Evolutionary conservation across 1,140 invertebrate genomes (phyloP).

Genomic region (Bombus vancouverensis): DNA sequence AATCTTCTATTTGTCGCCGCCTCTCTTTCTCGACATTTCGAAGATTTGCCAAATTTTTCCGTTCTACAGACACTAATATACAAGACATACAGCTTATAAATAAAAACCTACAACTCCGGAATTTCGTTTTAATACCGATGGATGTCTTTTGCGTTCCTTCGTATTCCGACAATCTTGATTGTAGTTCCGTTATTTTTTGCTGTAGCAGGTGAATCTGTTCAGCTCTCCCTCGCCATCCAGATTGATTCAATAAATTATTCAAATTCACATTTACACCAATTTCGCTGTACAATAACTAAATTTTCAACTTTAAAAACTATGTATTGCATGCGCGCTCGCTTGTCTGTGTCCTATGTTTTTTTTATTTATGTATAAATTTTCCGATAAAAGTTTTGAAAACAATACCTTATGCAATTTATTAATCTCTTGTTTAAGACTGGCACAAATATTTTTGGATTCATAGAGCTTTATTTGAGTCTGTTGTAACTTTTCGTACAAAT

Average conservation of each 20-base stretch:
- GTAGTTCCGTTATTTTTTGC: conserved; percentile 85
- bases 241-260: conserved; percentile 79
- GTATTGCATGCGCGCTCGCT: background rate
- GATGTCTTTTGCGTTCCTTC: conserved; percentile 51
- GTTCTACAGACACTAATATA: conserved; percentile 54
- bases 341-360: background rate
- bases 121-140: conserved; percentile 30
- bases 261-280: conserved; percentile 84
- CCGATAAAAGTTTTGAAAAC: too few relatives aligned
- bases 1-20: conserved; percentile 82
- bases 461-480: conserved; percentile 85
- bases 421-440: conserved; percentile 86
- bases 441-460: conserved; percentile 87
- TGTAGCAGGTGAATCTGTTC: conserved; percentile 87
- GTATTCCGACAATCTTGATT: conserved; percentile 82
- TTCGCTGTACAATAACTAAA: conserved; percentile 77
- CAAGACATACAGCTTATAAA: background rate
- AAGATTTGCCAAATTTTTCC: conserved; percentile 67
- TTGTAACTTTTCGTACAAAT: conserved; percentile 84
- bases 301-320: conserved; percentile 39
- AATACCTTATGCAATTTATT: conserved; percentile 76
- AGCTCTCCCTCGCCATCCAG: conserved; percentile 87
- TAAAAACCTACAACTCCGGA: background rate
- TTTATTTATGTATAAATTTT: conserved; percentile 1
- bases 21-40: conserved; percentile 84